A percentile compares a stretch with the other conserved stretches of the same genome.
These are phyloP conservation scores for Coendou prehensilis DNA, from an alignment of 2,797 vertebrate genomes.

Conservation along the genomic window DNA sequence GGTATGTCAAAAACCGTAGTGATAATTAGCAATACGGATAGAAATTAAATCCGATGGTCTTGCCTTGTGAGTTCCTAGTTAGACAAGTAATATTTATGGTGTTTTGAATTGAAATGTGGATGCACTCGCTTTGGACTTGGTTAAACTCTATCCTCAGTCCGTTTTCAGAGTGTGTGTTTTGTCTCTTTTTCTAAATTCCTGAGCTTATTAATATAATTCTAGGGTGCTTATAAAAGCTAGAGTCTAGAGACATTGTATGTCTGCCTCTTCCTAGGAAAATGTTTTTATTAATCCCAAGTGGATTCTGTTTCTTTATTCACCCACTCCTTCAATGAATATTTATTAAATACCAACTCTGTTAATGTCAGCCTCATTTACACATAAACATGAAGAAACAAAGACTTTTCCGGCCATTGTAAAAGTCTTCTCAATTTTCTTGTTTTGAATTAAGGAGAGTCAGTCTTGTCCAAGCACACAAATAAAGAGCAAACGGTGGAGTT, in stretches of 20 bases:
- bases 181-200: constrained; percentile 13
- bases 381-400: constrained; percentile 67
- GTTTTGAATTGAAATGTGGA: background rate
- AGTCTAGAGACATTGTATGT: constrained; percentile 19
- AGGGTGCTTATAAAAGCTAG: constrained; percentile 1
- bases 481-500: background rate
- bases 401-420: background rate
- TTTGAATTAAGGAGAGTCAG: background rate
- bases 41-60: constrained; percentile 4
- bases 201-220: background rate
- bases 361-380: constrained; percentile 38
- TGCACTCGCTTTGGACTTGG: background rate
- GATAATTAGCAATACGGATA: background rate
- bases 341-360: constrained; percentile 50
- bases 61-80: background rate
- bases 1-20: background rate
- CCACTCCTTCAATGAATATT: constrained; percentile 68
- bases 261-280: constrained; percentile 55
- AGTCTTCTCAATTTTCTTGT: constrained; percentile 49
- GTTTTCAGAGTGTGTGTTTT: background rate
- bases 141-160: constrained; percentile 10
- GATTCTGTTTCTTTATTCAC: constrained; percentile 68
- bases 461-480: constrained; percentile 54
- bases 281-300: constrained; percentile 40
- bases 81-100: background rate